phyloP scores from a whole-genome alignment of 1,140 invertebrate genomes.

The Triops cancriformis region DNA sequence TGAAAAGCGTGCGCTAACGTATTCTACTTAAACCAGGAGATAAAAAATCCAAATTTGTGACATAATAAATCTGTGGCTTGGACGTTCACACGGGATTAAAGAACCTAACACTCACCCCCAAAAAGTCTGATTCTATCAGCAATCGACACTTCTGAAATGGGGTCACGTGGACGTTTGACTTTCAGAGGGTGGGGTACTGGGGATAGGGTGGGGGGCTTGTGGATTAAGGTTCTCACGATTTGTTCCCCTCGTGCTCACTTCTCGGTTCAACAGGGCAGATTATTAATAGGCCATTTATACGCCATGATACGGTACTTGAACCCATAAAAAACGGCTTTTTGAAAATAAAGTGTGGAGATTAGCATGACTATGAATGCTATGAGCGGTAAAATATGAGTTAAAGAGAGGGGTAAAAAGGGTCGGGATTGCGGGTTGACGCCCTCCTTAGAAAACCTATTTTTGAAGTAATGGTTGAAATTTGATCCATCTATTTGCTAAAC shows the following conservation, averaged over 20 bases:
- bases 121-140: not conserved
- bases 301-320: constrained; percentile 4
- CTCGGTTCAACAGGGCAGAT: not conserved
- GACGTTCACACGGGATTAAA: not conserved
- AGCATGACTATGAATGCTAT: constrained; percentile 14
- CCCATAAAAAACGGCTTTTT: not conserved
- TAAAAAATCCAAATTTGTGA: too few relatives aligned
- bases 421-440: not conserved
- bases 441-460: not conserved
- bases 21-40: too few relatives aligned
- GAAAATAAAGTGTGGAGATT: not conserved
- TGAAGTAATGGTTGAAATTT: not conserved
- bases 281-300: constrained; percentile 12
- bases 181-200: not conserved
- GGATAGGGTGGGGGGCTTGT: too few relatives aligned
- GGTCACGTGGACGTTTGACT: constrained; percentile 1
- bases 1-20: too few relatives aligned
- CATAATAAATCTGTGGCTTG: too few relatives aligned
- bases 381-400: not conserved
- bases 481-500: not conserved
- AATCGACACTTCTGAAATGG: constrained; percentile 8
- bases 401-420: not conserved
- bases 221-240: not conserved
- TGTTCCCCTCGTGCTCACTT: not conserved
- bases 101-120: not conserved